Percentiles rank a stretch among this genome's conserved stretches.
phyloP scores from a whole-genome alignment of 2,888 invertebrate species.

The Clistopyga incitator region DNA sequence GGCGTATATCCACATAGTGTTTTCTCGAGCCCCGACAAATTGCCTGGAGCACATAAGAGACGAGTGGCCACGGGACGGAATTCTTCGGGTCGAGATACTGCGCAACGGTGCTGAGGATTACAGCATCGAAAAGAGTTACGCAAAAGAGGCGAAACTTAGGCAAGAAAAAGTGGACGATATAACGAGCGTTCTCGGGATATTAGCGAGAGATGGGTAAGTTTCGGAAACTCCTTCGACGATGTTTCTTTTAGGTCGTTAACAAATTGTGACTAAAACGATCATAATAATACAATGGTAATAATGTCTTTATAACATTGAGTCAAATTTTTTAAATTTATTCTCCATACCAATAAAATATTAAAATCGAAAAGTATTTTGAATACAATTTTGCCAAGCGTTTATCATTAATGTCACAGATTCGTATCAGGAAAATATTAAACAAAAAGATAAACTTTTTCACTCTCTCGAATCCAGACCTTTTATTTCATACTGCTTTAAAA shows the following conservation, averaged over 20 bases:
- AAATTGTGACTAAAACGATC: background rate
- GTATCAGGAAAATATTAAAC: no score
- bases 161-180: slow-evolving; percentile 88
- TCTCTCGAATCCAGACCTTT: no score
- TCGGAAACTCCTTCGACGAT: background rate
- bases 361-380: no score
- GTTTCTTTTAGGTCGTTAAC: background rate
- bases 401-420: no score
- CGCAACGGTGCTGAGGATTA: slow-evolving; percentile 90
- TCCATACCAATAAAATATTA: no score
- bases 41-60: slow-evolving; percentile 95
- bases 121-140: slow-evolving; percentile 92
- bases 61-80: slow-evolving; percentile 98
- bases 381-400: no score
- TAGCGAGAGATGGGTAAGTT: slow-evolving; percentile 88
- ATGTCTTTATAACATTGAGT: no score
- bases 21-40: slow-evolving; percentile 96
- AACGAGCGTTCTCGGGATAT: slow-evolving; percentile 87
- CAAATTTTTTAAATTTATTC: no score
- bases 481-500: no score
- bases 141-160: slow-evolving; percentile 91
- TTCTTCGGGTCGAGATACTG: slow-evolving; percentile 95
- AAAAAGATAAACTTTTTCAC: no score
- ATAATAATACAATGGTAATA: no score
- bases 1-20: slow-evolving; percentile 97